Base-by-base conservation (phyloP, 1,140 invertebrate species). In the Campoletis sonorensis region DNA sequence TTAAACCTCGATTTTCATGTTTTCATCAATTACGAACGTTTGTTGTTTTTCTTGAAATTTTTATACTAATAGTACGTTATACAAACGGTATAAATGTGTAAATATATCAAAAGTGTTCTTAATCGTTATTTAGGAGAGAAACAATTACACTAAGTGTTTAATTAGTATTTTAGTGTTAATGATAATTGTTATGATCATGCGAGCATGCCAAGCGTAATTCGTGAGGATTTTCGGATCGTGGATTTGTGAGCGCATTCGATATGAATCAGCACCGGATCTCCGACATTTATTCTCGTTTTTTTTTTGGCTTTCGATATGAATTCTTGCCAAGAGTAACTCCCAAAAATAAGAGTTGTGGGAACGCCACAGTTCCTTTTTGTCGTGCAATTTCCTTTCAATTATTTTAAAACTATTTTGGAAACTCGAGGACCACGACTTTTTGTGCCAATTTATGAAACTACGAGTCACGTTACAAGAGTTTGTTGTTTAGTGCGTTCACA, bases 11-110 rank as follows among this genome's bases (percentile, higher is more conserved):
- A 51, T 51, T 27, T 51, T 37, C 45, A 33, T 51, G 58, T 45
- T 70, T 37, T n/a, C n/a, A 23, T 27, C 16, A 40, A n/a, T 45
- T 4, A 58, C 68, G 13, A n/a, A 79, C 49, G 10, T 79, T 21
- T n/a, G n/a, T 54, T n/a, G 10, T 49, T 77, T 49, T 79, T 26
- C 75, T 45, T 75, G 68, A 54, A 76, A 30, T 23, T 75, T 79
- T 21, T 82, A 61, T 64, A 79, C 61, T 30, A 73, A 64, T 49
- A 78, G 27, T 68, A 70, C 58, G 49, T 67, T 82, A 83, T 91
- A 90, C 79, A 91, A 89, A 88, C 84, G 79, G 81, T 90, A 90
- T 82, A 91, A 91, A 89, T 76, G 81, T 90, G 88, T 91, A 90
- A 90, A 91, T 90, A 85, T 88, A 90, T 87, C 88, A 89, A 90